Evolutionary conservation across 1,140 invertebrate genomes (phyloP), one percentile per base, ranked within the genome.

Genomic region (Gryllus bimaculatus): DNA sequence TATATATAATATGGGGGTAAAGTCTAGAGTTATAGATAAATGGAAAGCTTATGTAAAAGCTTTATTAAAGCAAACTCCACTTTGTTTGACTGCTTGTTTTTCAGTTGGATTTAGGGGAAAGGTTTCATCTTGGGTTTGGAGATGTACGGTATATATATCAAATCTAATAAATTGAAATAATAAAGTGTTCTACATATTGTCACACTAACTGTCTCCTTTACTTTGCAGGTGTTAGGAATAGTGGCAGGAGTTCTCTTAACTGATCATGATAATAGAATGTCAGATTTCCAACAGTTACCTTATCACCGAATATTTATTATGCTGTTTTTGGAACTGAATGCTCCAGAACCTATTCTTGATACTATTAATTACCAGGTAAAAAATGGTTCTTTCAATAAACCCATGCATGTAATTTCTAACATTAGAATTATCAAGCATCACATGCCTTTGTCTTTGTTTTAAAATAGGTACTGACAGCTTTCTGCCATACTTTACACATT

Each of bases 281-380:
- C 89, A 0, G 95, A 97, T 77, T 99, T 99, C 87, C 96, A 99
- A 83, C 97, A 99, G 85, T 87, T 99, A 78, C 96, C 98, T 0
- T 99, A 99, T 87, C 97, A 99, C 84, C 89, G 98, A 47, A 96
- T 99, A 80, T 95, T 99, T 79, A 95, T 99, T 75, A 98, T 98
- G 91, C 89, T 99, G 2, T 99, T 99, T 85, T 91, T 99, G 75
- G 98, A 99, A 84, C 90, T 99, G 78, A 99, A 97, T 85, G 92
- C 93, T 77, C 93, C 95, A 6, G 98, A 99, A 85, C 93, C 93
- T 3, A 93, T 98, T 48, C 87, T 99, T 26, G 96, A 98, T 86
- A 92, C 93, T 75, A 96, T 98, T 81, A 96, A 95, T 84, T 96
- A 93, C 84, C 95, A 97, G 86, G 89, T 90, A 84, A 66, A 13